A percentile compares a stretch with the other conserved stretches of the same genome.
These are phyloP conservation scores for Synodontis membranacea DNA, from an alignment of 2,113 vertebrate species.

Conservation along the genomic window DNA sequence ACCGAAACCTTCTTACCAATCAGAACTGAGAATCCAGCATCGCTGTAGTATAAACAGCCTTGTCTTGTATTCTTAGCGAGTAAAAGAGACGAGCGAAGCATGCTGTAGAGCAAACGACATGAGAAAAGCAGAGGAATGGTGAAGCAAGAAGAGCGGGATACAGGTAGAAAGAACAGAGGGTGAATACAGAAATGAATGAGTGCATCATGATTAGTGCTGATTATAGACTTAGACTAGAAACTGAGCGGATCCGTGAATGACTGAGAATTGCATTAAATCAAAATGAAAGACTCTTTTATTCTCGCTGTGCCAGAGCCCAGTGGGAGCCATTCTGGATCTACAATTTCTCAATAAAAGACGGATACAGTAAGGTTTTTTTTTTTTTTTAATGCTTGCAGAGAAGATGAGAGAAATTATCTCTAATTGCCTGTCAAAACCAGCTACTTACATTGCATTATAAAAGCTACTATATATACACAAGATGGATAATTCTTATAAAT, in stretches of 20 bases:
- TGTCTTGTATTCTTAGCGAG: background rate
- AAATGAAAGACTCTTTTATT: slow-evolving; percentile 13
- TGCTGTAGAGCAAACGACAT: background rate
- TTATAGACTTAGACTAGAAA: slow-evolving; percentile 23
- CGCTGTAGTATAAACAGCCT: background rate
- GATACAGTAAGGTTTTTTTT: background rate
- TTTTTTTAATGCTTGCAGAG: background rate
- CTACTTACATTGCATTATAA: background rate
- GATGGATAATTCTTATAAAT: background rate
- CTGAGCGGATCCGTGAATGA: background rate
- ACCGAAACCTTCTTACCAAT: background rate
- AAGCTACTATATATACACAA: background rate
- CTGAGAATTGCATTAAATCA: background rate
- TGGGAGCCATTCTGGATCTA: slow-evolving; percentile 17
- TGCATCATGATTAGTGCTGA: slow-evolving; percentile 7
- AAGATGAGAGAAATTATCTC: background rate
- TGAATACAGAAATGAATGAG: slow-evolving; percentile 12
- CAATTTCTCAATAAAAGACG: slow-evolving; percentile 20
- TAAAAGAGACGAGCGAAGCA: too few species aligned
- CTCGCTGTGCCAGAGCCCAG: background rate
- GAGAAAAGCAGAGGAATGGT: background rate
- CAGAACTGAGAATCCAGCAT: background rate
- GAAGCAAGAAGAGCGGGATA: background rate
- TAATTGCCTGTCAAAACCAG: background rate
- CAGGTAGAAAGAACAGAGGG: background rate